Percentiles rank a stretch among this genome's conserved stretches.
These are phyloP conservation scores for Phataginus tricuspis DNA, from an alignment of 2,797 vertebrate species.

Conservation along the genomic window DNA sequence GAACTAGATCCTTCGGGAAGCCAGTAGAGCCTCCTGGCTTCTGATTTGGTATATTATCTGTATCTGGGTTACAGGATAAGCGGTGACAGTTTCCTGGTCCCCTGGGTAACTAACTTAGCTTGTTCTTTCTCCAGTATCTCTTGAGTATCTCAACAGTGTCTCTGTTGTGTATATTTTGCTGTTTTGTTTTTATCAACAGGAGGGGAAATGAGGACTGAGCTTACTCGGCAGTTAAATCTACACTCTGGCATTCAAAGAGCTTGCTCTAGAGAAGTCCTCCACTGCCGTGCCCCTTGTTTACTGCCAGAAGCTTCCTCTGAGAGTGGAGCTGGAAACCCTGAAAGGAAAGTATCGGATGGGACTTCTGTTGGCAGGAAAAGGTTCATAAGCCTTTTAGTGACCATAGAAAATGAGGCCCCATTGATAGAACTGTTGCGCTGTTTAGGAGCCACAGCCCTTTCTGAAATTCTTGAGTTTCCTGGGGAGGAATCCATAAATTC, in stretches of 20 bases:
- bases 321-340: not conserved
- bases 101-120: constrained; percentile 23
- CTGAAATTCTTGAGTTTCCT: constrained; percentile 64
- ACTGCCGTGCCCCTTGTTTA: not conserved
- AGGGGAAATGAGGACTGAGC: constrained; percentile 37
- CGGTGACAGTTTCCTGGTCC: not conserved
- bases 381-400: constrained; percentile 67
- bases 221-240: constrained; percentile 34
- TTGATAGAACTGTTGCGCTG: constrained; percentile 56
- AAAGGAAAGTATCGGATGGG: constrained; percentile 18
- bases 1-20: not conserved
- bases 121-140: not conserved
- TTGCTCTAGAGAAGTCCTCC: constrained; percentile 41
- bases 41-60: not conserved
- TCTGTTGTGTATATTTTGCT: constrained; percentile 44
- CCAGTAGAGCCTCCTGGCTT: not conserved
- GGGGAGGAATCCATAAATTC: constrained; percentile 51
- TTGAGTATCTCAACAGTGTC: not conserved
- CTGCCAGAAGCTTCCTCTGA: constrained; percentile 47
- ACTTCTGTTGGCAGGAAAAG: constrained; percentile 29
- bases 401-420: constrained; percentile 63
- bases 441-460: constrained; percentile 63
- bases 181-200: constrained; percentile 67
- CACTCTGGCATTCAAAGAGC: constrained; percentile 33
- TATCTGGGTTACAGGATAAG: not conserved